Evolutionary conservation across 1,140 invertebrate genomes (phyloP), one percentile per base, ranked within the genome.

Genomic region (Pectinophora gossypiella): DNA sequence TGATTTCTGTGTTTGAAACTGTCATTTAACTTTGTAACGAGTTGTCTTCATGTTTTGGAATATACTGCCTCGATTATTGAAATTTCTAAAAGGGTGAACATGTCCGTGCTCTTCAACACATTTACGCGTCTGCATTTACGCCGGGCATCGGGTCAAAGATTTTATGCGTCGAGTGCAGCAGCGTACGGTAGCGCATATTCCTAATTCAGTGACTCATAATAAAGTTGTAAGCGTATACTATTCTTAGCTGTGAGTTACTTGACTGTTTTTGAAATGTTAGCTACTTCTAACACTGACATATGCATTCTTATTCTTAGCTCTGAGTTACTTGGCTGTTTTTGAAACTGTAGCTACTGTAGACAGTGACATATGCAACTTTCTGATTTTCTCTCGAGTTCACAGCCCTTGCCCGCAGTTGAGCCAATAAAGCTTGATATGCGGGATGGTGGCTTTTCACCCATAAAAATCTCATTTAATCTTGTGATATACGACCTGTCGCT

Each of bases 121-220:
- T 32, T 32, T n/a, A 2, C n/a, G 27, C 27, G 6, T 32, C 1
- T n/a, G n/a, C 27, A 32, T 32, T 32, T 32, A 3, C 27, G n/a
- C 27, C n/a, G 9, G n/a, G n/a, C n/a, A 32, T 32, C 9, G 27
- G 27, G 27, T 32, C 27, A 32, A 12, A 32, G 27, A 9, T 32
- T 32, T 32, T 32, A 7, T n/a, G 9, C 27, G 27, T 32, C 27
- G 27, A 32, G 60, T 70, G 40, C 52, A 46, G 55, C 48, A 46
- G 55, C 48, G 43, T 27, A 52, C 47, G 48, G 45, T 47, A 38
- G 22, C 19, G 50, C 48, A 40, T 27, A 32, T n/a, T 32, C 15
- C 36, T 54, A 48, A 54, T 54, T 45, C 36, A 27, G 22, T 54
- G 51, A 54, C 44, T 54, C 51, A 54, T 43, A 54, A 53, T 54